Conservation (phyloP, 2,888 invertebrate species). For the Clanis bilineata region DNA sequence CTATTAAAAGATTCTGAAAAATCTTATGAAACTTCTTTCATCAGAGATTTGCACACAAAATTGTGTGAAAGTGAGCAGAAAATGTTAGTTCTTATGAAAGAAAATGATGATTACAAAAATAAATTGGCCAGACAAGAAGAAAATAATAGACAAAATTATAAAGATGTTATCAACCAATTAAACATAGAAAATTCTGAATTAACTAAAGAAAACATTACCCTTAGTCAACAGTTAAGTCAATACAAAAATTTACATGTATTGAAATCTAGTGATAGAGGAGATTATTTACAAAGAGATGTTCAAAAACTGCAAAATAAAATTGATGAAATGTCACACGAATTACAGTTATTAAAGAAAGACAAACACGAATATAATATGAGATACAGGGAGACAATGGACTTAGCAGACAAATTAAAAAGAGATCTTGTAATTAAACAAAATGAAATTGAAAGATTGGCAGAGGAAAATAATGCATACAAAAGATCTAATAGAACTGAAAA, state of each 20-base stretch:
- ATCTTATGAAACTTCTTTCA: slow-evolving; percentile 49
- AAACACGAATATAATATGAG: slow-evolving; percentile 66
- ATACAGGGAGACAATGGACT: slow-evolving; percentile 63
- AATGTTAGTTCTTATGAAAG: slow-evolving; percentile 71
- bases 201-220: slow-evolving; percentile 69
- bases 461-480: slow-evolving; percentile 74
- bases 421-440: slow-evolving; percentile 68
- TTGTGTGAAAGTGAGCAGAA: slow-evolving; percentile 77
- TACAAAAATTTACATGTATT: slow-evolving; percentile 52
- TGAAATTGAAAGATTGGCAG: slow-evolving; percentile 67
- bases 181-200: slow-evolving; percentile 72
- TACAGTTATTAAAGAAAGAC: slow-evolving; percentile 60
- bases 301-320: slow-evolving; percentile 59
- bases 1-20: slow-evolving; percentile 27
- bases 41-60: slow-evolving; percentile 67
- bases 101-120: slow-evolving; percentile 67
- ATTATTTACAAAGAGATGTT: slow-evolving; percentile 49
- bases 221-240: slow-evolving; percentile 66
- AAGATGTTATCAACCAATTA: slow-evolving; percentile 69
- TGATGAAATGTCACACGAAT: slow-evolving; percentile 56
- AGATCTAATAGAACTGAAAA: slow-evolving; percentile 68
- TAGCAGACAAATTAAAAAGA: slow-evolving; percentile 66
- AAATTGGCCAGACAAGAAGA: slow-evolving; percentile 46
- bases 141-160: slow-evolving; percentile 60
- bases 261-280: slow-evolving; percentile 46